phyloP scores from a whole-genome alignment of 2,888 invertebrate species.

The Tetrapedia diversipes region DNA sequence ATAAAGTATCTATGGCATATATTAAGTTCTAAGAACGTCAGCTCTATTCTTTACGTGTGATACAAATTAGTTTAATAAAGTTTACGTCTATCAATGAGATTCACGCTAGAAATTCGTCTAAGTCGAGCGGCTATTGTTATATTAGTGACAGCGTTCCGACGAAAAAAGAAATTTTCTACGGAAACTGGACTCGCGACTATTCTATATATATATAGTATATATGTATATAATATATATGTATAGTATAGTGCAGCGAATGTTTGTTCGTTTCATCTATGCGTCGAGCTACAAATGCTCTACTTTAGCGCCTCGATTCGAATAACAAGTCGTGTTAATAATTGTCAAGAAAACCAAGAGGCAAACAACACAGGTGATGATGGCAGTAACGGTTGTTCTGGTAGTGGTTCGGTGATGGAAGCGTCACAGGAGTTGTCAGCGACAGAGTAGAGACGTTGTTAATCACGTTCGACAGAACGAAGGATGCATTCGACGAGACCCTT shows the following conservation, averaged over 20 bases:
- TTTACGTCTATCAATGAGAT: conserved; percentile 80
- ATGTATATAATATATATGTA: too few relatives aligned
- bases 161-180: conserved; percentile 59
- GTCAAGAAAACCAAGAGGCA: conserved; percentile 81
- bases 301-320: conserved; percentile 59
- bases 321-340: conserved; percentile 75
- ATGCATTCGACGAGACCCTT: conserved; percentile 66
- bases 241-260: conserved; percentile 34
- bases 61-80: conserved; percentile 53
- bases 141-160: conserved; percentile 63
- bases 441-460: conserved; percentile 65
- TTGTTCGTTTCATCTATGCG: conserved; percentile 34
- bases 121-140: conserved; percentile 60
- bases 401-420: conserved; percentile 49
- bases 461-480: conserved; percentile 66
- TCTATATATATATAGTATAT: too few relatives aligned
- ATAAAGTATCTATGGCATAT: conserved; percentile 44
- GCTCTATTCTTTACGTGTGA: conserved; percentile 56
- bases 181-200: conserved; percentile 52
- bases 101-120: conserved; percentile 65
- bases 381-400: conserved; percentile 59
- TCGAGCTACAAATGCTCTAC: conserved; percentile 65
- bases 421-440: conserved; percentile 51
- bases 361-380: conserved; percentile 76
- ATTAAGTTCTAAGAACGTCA: conserved; percentile 55